These are phyloP conservation scores for Cydia fagiglandana DNA, from an alignment of 1,140 invertebrate species.

Conservation along the genomic window DNA sequence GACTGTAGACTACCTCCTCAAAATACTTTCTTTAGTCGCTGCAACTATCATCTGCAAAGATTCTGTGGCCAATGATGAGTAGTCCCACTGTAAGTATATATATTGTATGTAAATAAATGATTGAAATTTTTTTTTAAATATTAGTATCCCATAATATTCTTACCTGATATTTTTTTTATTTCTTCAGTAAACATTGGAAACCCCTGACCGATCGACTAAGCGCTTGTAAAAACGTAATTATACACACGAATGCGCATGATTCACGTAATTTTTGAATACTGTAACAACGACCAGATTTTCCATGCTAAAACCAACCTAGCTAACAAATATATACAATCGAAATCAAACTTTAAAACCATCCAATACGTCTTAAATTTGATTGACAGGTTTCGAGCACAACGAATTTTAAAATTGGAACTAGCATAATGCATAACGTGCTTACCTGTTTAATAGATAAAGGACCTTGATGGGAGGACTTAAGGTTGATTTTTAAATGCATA, in stretches of 20 bases:
- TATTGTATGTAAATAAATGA: too few species aligned
- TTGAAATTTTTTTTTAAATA: too few species aligned
- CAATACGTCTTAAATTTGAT: constrained; percentile 40
- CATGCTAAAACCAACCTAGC: constrained; percentile 50
- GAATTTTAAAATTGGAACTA: constrained; percentile 47
- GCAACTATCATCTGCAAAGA: too few species aligned
- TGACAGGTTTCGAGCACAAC: constrained; percentile 33
- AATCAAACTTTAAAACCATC: constrained; percentile 40
- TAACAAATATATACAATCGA: constrained; percentile 34
- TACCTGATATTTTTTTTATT: not conserved
- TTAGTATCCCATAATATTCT: not conserved
- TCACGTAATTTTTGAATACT: constrained; percentile 72
- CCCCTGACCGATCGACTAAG: constrained; percentile 58
- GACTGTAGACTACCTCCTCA: too few species aligned
- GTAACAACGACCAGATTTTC: constrained; percentile 46
- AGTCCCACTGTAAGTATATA: too few species aligned
- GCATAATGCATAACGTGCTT: constrained; percentile 49
- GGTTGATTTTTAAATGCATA: constrained; percentile 43
- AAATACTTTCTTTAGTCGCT: too few species aligned
- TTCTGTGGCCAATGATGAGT: too few species aligned
- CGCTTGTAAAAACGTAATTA: constrained; percentile 70
- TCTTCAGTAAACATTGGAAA: constrained; percentile 37
- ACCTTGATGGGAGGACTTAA: constrained; percentile 46
- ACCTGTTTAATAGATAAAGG: constrained; percentile 35
- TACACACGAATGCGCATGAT: constrained; percentile 70